These are phyloP conservation scores for Seriola rivoliana DNA, from an alignment of 2,113 vertebrate genomes.

Conservation along the genomic window DNA sequence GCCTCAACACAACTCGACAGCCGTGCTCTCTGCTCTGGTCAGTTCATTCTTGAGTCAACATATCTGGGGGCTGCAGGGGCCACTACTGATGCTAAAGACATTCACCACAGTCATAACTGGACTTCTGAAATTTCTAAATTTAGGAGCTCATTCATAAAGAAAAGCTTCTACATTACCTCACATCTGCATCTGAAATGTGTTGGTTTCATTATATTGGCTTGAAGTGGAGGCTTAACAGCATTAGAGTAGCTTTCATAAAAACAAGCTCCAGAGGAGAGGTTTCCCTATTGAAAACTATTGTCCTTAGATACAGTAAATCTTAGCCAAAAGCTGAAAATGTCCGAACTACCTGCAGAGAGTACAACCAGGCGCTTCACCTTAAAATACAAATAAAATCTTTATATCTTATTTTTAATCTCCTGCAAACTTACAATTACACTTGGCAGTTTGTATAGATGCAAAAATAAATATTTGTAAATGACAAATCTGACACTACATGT, in stretches of 20 bases:
- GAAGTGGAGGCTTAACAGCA: neutral
- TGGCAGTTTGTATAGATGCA: neutral
- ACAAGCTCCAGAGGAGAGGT: neutral
- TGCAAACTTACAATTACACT: neutral
- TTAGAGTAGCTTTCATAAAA: neutral
- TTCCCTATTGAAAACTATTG: neutral
- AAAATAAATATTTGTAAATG: neutral
- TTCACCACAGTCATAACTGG: neutral
- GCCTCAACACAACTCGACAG: constrained; percentile 22
- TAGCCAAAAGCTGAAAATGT: neutral
- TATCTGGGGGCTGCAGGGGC: constrained; percentile 5
- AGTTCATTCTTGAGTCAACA: constrained; percentile 34
- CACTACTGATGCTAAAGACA: constrained; percentile 1
- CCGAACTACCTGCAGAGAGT: neutral
- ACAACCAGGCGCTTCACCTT: neutral
- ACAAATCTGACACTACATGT: neutral
- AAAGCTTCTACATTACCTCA: neutral
- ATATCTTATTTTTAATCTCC: neutral
- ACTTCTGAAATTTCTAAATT: neutral
- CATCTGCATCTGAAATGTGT: neutral
- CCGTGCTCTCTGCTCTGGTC: constrained; percentile 33
- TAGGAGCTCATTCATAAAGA: neutral
- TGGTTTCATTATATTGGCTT: neutral
- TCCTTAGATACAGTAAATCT: neutral
- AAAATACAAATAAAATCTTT: neutral